phyloP scores from a whole-genome alignment of 2,113 vertebrate species.

The Neodon shergylaensis region DNA sequence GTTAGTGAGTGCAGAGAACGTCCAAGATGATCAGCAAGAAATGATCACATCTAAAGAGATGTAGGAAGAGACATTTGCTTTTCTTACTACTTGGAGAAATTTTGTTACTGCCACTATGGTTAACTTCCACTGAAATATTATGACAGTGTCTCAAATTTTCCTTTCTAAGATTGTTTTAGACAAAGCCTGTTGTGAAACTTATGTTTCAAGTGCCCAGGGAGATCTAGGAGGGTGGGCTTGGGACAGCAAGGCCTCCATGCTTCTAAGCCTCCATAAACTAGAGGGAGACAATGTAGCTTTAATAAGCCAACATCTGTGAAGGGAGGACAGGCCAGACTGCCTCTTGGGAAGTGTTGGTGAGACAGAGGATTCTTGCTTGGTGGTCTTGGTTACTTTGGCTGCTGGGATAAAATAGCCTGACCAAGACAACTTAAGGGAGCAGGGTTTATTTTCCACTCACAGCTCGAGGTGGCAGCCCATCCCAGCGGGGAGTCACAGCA shows the following conservation, averaged over 20 bases:
- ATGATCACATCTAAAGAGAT: not conserved
- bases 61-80: not conserved
- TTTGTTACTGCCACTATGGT: not conserved
- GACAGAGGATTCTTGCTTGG: not conserved
- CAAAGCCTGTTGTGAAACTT: not conserved
- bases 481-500: no score
- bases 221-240: no score
- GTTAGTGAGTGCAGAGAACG: not conserved
- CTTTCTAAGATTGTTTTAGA: not conserved
- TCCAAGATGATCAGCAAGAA: not conserved
- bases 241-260: not conserved
- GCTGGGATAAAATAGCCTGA: not conserved
- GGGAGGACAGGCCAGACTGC: not conserved
- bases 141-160: not conserved
- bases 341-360: not conserved
- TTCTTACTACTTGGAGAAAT: not conserved
- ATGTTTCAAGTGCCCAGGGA: not conserved
- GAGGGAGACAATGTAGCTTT: not conserved
- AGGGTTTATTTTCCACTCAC: not conserved
- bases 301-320: not conserved
- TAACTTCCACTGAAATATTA: not conserved
- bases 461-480: not conserved
- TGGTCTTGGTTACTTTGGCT: not conserved
- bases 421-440: not conserved
- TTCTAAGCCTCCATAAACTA: not conserved